Conservation (phyloP, 2,113 vertebrate genomes). For the Clinocottus analis region DNA sequence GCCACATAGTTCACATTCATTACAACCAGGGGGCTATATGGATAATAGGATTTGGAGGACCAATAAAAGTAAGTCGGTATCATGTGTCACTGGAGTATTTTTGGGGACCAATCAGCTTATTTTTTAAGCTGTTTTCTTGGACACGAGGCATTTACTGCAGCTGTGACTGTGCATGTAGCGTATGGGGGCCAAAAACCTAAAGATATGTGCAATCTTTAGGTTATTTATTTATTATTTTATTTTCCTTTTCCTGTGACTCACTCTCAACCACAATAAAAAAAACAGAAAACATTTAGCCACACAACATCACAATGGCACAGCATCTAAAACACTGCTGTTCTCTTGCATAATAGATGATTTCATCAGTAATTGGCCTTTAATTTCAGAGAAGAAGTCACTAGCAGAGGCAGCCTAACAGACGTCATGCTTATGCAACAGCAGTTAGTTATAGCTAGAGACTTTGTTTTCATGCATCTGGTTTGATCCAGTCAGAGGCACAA, state of each 20-base stretch:
- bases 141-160: conserved; percentile 46
- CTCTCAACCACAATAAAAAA: conserved; percentile 27
- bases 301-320: conserved; percentile 46
- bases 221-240: conserved; percentile 58
- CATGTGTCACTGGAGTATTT: conserved; percentile 60
- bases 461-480: conserved; percentile 28
- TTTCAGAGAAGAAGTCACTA: conserved; percentile 18
- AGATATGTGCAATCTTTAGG: conserved; percentile 45
- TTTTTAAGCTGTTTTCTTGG: conserved; percentile 39
- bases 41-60: conserved; percentile 50
- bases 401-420: not conserved
- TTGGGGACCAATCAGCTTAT: conserved; percentile 45
- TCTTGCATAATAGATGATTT: conserved; percentile 18
- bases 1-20: conserved; percentile 34
- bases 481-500: conserved; percentile 4
- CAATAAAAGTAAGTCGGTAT: conserved; percentile 64
- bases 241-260: conserved; percentile 31
- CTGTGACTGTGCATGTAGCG: conserved; percentile 37
- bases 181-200: conserved; percentile 31
- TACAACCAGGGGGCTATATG: conserved; percentile 19
- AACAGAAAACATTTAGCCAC: conserved; percentile 24
- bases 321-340: conserved; percentile 15
- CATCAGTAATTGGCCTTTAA: conserved; percentile 23
- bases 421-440: conserved; percentile 18
- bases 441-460: not conserved